Base-by-base conservation (phyloP, 2,888 invertebrate species). In the Eumerus sabulonum region DNA sequence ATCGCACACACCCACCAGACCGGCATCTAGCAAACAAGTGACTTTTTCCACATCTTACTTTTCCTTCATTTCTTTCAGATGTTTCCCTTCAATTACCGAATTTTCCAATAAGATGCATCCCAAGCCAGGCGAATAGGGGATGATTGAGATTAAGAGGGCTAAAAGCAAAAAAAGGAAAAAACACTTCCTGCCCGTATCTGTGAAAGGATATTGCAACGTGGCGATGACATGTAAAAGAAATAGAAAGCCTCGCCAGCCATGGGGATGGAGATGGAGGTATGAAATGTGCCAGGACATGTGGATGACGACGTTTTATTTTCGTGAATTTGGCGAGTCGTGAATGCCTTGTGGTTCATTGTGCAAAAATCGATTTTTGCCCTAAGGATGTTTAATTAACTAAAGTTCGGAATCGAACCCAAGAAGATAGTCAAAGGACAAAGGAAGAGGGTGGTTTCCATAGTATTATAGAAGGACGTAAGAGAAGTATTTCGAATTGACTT, bases 91-190 rank as follows among this genome's bases (percentile, higher is more conserved):
- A 68, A 73, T 64, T 64, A 56, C 59, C 57, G 45, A 54, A 79
- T 79, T 74, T 74, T 74, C 68, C 74, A 44, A 79, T 74, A 79
- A 79, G 74, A 68, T 74, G 74, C 74, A 79, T 79, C 67, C 59
- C 53, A 59, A 79, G 63, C 68, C 68, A 45, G 62, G 44, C 51
- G 62, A 71, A 66, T 60, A 67, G 67, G 77, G 77, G 76, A 60
- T 76, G 76, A n/a, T 76, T 50, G 14, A 51, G 36, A 51, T 19
- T 44, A 45, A 16, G 27, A 27, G 27, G 27, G 7, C 3, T 2
- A 27, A 13, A 51, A 1, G 12, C 36, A 48, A 12, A n/a, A 47
- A 42, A 4, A 14, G 7, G 38, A 14, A 51, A 44, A 14, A 14
- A 2, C 42, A 38, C 40, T 19, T 50, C 17, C 42, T 45, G 14